Conservation (phyloP, 2,797 vertebrate genomes). For the Oreochromis mossambicus region DNA sequence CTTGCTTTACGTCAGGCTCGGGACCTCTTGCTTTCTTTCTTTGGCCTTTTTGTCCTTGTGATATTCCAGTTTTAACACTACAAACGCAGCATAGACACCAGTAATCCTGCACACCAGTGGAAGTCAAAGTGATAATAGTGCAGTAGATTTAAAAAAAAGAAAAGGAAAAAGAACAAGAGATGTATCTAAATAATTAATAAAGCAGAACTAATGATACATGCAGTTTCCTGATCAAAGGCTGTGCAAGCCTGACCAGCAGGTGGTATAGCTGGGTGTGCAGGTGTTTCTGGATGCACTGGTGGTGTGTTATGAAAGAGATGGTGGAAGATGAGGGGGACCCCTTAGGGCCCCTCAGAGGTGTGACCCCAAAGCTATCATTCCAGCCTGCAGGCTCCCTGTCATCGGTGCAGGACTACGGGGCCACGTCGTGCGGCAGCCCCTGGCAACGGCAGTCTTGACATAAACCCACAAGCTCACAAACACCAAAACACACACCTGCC, state of each 20-base stretch:
- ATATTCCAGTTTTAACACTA: background rate
- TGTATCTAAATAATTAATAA: background rate
- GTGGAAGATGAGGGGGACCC: background rate
- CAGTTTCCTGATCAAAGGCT: background rate
- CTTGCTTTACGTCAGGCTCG: background rate
- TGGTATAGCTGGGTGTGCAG: slow-evolving; percentile 4
- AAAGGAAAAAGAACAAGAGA: background rate
- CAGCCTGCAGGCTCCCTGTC: slow-evolving; percentile 53
- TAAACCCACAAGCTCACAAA: slow-evolving; percentile 43
- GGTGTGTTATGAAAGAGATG: background rate
- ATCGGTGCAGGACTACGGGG: slow-evolving; percentile 54
- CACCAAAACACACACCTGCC: slow-evolving; percentile 47
- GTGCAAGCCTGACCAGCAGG: background rate
- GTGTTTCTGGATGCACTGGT: slow-evolving; percentile 7
- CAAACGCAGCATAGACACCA: background rate
- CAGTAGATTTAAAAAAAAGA: background rate
- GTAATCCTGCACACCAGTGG: slow-evolving; percentile 6
- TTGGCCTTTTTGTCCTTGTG: background rate
- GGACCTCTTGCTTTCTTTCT: background rate
- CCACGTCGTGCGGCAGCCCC: slow-evolving; percentile 26
- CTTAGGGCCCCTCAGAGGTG: slow-evolving; percentile 10
- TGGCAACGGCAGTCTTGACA: slow-evolving; percentile 31
- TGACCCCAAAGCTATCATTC: slow-evolving; percentile 63
- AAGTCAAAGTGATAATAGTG: background rate
- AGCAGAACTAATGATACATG: background rate